These are phyloP conservation scores for Aphelocoma californica DNA, from an alignment of 2,797 vertebrate genomes.

Conservation along the genomic window DNA sequence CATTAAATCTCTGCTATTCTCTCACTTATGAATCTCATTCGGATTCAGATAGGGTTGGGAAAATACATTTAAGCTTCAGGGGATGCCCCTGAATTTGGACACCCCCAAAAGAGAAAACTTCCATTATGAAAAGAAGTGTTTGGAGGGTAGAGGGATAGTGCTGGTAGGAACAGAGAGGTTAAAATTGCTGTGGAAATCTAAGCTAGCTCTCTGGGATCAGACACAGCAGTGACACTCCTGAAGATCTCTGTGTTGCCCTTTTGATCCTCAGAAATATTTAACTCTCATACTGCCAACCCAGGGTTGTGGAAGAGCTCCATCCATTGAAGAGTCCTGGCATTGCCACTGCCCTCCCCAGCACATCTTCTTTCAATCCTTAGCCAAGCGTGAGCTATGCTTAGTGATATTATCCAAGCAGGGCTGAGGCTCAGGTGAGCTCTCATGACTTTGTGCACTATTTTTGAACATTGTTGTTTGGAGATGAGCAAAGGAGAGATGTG, in stretches of 20 bases:
- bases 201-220: background rate
- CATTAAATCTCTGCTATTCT: background rate
- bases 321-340: background rate
- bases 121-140: background rate
- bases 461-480: background rate
- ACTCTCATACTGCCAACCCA: background rate
- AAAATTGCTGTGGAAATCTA: background rate
- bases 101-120: background rate
- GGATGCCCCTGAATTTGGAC: background rate
- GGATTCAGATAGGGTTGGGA: background rate
- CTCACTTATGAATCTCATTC: background rate
- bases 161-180: accelerated
- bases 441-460: background rate
- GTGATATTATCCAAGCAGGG: background rate
- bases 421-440: background rate
- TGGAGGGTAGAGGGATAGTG: background rate
- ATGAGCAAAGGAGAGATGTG: background rate
- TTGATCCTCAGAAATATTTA: background rate
- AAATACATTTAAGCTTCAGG: background rate
- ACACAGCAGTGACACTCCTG: background rate
- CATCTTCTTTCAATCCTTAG: background rate
- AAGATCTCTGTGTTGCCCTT: background rate
- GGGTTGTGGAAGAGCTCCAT: background rate
- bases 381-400: background rate
- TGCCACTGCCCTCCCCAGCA: background rate